These are phyloP conservation scores for Melinaea menophilus DNA, from an alignment of 2,888 invertebrate genomes.

Conservation along the genomic window DNA sequence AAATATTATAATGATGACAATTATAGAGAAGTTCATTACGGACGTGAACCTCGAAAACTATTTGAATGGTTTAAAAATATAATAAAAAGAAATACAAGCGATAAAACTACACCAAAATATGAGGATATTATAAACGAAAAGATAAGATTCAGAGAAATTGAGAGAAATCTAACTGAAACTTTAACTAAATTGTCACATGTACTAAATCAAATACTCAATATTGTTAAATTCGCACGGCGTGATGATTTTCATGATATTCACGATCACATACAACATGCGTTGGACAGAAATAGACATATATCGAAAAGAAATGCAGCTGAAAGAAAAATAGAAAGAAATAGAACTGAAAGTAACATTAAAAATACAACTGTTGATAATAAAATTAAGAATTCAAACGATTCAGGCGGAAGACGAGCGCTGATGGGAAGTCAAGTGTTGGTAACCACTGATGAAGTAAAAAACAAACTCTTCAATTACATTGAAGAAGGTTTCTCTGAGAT, in stretches of 20 bases:
- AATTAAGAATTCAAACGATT: background rate
- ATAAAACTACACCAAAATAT: constrained; percentile 8
- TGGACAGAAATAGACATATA: background rate
- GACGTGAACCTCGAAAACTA: constrained; percentile 7
- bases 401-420: constrained; percentile 24
- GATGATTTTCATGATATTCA: constrained; percentile 7
- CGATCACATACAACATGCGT: background rate
- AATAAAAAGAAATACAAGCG: background rate
- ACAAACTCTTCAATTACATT: constrained; percentile 40
- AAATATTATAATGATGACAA: too few species aligned
- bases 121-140: constrained; percentile 20
- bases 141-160: constrained; percentile 16
- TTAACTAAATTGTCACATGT: constrained; percentile 19
- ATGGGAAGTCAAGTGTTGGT: constrained; percentile 4
- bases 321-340: background rate
- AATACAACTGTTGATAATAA: background rate
- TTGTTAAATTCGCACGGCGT: constrained; percentile 7
- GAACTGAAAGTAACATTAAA: background rate
- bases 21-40: too few species aligned
- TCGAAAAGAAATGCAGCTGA: constrained; percentile 10
- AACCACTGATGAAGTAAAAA: constrained; percentile 36
- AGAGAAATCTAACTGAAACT: constrained; percentile 24
- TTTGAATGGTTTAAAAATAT: constrained; percentile 21
- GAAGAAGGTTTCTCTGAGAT: constrained; percentile 43
- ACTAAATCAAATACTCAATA: constrained; percentile 13